phyloP scores from a whole-genome alignment of 1,140 invertebrate species.

The Drosophila pruinosa region DNA sequence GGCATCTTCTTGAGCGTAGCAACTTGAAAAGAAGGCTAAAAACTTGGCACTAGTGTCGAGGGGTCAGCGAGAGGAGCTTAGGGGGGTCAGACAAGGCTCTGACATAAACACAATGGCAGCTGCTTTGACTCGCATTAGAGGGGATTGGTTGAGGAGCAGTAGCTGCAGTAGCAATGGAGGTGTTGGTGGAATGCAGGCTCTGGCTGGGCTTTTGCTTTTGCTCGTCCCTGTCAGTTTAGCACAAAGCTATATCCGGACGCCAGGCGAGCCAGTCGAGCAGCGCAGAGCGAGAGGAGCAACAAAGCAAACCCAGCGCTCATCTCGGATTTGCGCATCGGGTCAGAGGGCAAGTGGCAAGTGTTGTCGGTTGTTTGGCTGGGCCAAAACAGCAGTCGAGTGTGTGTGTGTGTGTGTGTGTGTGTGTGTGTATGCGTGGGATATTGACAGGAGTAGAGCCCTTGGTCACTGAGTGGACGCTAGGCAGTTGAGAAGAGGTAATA shows the following conservation, averaged over 20 bases:
- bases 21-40: slow-evolving; percentile 52
- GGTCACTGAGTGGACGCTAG: neutral
- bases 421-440: slow-evolving; percentile 16
- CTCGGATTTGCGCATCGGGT: slow-evolving; percentile 73
- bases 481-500: neutral
- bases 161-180: slow-evolving; percentile 5
- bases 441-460: slow-evolving; percentile 19
- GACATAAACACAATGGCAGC: slow-evolving; percentile 22
- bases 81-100: slow-evolving; percentile 12
- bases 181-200: neutral
- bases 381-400: slow-evolving; percentile 1
- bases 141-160: neutral
- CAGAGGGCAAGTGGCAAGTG: slow-evolving; percentile 67
- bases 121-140: slow-evolving; percentile 22
- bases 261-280: slow-evolving; percentile 9
- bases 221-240: slow-evolving; percentile 63
- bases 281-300: slow-evolving; percentile 42
- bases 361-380: slow-evolving; percentile 3
- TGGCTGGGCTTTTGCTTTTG: slow-evolving; percentile 44
- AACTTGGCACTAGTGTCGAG: slow-evolving; percentile 22
- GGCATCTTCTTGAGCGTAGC: slow-evolving; percentile 10
- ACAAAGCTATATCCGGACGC: slow-evolving; percentile 73
- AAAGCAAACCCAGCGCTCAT: slow-evolving; percentile 64
- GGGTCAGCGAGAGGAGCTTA: neutral
- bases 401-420: neutral